Base-by-base conservation (phyloP, 2,888 invertebrate species). In the Magallana nippona region DNA sequence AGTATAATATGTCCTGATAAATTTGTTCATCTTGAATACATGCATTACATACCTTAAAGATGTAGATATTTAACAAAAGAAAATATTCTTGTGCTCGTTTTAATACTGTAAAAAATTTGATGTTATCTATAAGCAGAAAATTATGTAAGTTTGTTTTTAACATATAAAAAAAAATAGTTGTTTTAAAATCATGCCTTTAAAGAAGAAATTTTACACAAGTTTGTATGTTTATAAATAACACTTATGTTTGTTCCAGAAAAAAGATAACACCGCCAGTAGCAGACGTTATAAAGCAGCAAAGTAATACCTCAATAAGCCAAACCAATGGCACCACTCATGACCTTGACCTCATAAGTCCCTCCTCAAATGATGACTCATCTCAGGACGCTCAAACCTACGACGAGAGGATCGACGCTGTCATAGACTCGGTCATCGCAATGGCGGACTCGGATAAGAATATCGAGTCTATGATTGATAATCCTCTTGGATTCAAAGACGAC, bases 181-280 rank as follows among this genome's bases (percentile, higher is more conserved):
- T 44, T 44, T 44, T 44, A 44, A 44, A 44, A 3, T 44, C 44
- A 44, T 44, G 44, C 44, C 8, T 44, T 44, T 19, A 77, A 17
- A 22, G 8, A 60, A 60, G 60, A 63, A 19, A 63, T 27, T 22
- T 5, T 27, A 27, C 22, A 32, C 27, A 71, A 60, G 60, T 60
- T 60, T 60, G 60, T n/a, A 1, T 17, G 55, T 32, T 56, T 81
- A 8, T 44, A 44, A 44, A 44, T 44, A 44, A 44, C 44, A 8
- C 44, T 44, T 3, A 44, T 44, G 3, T 83, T 55, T 22, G 22
- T 27, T 84, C 11, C 79, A 92, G 91, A 84, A 93, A 93, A 84
- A 93, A 92, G 86, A 83, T 85, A 17, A 91, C 92, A n/a, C 92
- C 92, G 13, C 91, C 92, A 71, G 93, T 93, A 15, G 91, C 93